Base-by-base conservation (phyloP, 1,140 invertebrate genomes). In the Drosophila grimshawi region DNA sequence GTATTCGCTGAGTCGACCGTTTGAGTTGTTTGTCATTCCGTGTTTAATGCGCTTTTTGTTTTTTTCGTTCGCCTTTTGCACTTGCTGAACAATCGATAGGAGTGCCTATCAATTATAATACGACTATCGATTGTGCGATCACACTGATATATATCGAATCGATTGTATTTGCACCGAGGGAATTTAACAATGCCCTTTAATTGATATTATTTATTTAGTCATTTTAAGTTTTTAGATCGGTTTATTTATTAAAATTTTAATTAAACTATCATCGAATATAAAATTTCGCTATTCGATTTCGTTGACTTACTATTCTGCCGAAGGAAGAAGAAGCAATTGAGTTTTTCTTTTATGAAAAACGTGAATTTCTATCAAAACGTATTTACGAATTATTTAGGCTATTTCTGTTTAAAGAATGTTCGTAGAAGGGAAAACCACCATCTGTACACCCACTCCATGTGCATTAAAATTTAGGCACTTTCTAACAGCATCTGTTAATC, bases 1-100 rank as follows among this genome's bases (percentile, higher is more conserved):
- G 57, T 92, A 92, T 78, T 92, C 90, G 76, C 92, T 92, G 48
- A 90, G 57, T 60, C 83, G 79, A 57, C 73, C 73, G 41, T 80
- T 81, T 27, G 78, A 51, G 66, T 85, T 82, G 56, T 80, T 82
- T 72, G 85, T 72, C 83, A 83, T 79, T 32, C 69, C 73, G 73
- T 73, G 46, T 49, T 51, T 11, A 45, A 72, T 78, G 52, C 46
- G 10, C 57, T 61, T 56, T 68, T 68, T 60, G 33, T 67, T 32
- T 73, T 62, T 39, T 39, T 39, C 7, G 10, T 39, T 39, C 37
- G 30, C 35, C 46, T 27, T 65, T 30, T 45, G 32, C 63, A 59
- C 48, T 49, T 45, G 39, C 19, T 8, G 32, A 46, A 41, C 33
- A 71, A 71, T 71, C 68, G 61, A 65, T 57, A 59, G 4, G 5